A percentile compares a stretch with the other conserved stretches of the same genome.
These are phyloP conservation scores for Apamea sordens DNA, from an alignment of 2,888 invertebrate species.

Conservation along the genomic window DNA sequence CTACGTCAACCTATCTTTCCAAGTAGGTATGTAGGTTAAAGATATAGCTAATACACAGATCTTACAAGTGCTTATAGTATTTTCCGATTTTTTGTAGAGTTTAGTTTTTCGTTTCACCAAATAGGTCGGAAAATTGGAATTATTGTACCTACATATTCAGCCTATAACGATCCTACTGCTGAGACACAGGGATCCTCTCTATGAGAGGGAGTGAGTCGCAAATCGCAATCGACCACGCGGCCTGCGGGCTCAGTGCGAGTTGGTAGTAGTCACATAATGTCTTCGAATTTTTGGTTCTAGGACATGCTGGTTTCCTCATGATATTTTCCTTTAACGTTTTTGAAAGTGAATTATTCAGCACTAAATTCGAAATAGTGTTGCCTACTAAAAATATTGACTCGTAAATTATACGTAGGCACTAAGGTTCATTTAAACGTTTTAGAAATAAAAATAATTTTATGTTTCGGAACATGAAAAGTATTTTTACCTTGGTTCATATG, in stretches of 20 bases:
- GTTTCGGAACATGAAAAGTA: conserved; percentile 23
- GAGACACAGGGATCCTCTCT: neutral
- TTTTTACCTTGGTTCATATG: conserved; percentile 39
- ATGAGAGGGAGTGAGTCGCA: no score
- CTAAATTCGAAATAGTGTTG: neutral
- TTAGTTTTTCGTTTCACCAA: neutral
- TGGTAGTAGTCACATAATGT: no score
- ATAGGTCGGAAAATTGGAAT: neutral
- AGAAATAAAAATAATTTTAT: conserved; percentile 29
- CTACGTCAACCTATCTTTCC: neutral
- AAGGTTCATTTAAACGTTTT: conserved; percentile 15
- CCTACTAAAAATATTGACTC: neutral
- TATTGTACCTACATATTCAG: neutral
- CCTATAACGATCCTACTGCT: neutral
- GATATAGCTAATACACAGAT: neutral
- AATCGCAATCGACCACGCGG: neutral
- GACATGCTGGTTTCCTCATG: neutral
- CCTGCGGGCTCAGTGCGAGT: neutral
- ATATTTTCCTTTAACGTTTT: neutral
- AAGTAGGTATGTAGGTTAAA: neutral
- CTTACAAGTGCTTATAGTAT: neutral
- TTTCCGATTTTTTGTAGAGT: neutral
- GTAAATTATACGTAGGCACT: neutral
- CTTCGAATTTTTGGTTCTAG: no score
- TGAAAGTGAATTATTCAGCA: neutral